Evolutionary conservation across 2,888 invertebrate genomes (phyloP).

Genomic region (Thysanoteuthis rhombus): DNA sequence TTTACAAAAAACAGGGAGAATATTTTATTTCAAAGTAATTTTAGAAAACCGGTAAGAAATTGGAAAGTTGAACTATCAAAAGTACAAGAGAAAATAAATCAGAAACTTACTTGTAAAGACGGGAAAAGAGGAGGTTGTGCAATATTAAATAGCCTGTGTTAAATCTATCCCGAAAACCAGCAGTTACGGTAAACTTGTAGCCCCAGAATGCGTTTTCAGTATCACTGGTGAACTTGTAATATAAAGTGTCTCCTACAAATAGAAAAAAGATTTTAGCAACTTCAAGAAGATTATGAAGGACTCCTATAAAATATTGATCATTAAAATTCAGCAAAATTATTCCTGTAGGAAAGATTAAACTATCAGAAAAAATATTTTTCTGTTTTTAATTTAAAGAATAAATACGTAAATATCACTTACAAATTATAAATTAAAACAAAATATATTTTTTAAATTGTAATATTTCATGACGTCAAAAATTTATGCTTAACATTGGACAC

Average conservation of each 20-base stretch:
- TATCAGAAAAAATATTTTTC: too few species aligned
- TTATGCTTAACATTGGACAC: too few species aligned
- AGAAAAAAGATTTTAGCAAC: not conserved
- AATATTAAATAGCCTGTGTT: constrained; percentile 65
- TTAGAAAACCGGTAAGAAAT: not conserved
- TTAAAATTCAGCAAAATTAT: too few species aligned
- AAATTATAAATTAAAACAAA: too few species aligned
- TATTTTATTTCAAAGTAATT: too few species aligned
- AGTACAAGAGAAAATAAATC: not conserved
- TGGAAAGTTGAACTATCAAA: not conserved
- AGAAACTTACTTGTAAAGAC: constrained; percentile 50
- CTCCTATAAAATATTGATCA: too few species aligned
- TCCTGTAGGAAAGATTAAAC: too few species aligned
- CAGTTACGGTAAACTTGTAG: constrained; percentile 62
- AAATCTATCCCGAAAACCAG: constrained; percentile 63
- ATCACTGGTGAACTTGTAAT: constrained; percentile 55
- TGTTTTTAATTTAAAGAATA: too few species aligned
- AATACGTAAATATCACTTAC: too few species aligned
- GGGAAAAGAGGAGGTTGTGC: constrained; percentile 54
- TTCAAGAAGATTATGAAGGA: too few species aligned
- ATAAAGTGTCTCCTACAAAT: constrained; percentile 59
- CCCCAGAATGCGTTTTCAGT: constrained; percentile 53
- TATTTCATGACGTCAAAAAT: too few species aligned
- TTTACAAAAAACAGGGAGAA: not conserved
- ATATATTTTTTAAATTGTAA: too few species aligned